Conservation (phyloP, 2,888 invertebrate genomes). For the Callinectes sapidus region DNA sequence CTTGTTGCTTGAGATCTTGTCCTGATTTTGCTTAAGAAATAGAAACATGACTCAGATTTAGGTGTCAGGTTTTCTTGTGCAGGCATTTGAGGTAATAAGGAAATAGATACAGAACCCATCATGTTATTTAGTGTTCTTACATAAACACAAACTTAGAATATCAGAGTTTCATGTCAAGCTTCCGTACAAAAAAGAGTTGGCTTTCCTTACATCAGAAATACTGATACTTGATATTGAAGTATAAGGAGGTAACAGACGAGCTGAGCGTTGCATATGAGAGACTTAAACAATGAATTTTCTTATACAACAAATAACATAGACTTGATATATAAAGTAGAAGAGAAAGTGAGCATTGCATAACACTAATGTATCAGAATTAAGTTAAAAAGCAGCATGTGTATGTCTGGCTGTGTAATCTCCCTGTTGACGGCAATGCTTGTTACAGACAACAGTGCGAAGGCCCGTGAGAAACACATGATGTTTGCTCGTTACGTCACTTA, state of each 20-base stretch:
- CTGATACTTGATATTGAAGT: too few species aligned
- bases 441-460: slow-evolving; percentile 70
- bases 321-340: neutral
- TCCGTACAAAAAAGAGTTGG: neutral
- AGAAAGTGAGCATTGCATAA: neutral
- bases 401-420: neutral
- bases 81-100: neutral
- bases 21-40: neutral
- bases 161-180: neutral
- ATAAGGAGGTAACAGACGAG: too few species aligned
- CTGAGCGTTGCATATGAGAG: too few species aligned
- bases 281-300: neutral
- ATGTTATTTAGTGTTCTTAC: neutral
- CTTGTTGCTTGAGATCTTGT: neutral
- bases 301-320: neutral
- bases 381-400: slow-evolving; percentile 5
- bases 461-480: slow-evolving; percentile 77
- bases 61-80: too few species aligned
- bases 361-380: neutral
- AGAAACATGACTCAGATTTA: too few species aligned
- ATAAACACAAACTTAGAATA: neutral
- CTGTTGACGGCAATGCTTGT: slow-evolving; percentile 43
- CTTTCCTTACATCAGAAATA: too few species aligned
- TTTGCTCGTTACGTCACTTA: slow-evolving; percentile 88
- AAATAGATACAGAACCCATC: neutral